A percentile compares a stretch with the other conserved stretches of the same genome.
phyloP scores from a whole-genome alignment of 2,113 vertebrate species.

The Chrysochloris asiatica region DNA sequence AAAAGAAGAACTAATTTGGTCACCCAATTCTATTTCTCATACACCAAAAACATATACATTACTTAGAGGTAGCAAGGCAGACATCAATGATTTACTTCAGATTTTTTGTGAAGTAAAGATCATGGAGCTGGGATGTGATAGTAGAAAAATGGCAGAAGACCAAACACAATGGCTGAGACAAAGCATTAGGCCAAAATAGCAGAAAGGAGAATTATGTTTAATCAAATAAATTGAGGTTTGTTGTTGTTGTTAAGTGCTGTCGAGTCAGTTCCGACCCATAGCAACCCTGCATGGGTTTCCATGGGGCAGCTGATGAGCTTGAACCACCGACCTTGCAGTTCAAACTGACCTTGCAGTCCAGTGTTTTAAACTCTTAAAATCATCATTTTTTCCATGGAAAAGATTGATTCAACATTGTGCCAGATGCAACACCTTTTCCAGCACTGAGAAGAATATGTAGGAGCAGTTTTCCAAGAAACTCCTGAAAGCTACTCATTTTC shows the following conservation, averaged over 20 bases:
- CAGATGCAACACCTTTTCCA: background rate
- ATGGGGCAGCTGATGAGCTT: too few species aligned
- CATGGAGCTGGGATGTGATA: background rate
- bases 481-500: background rate
- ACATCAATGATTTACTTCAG: background rate
- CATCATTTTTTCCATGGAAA: background rate
- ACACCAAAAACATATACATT: background rate
- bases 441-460: background rate
- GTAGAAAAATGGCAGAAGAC: background rate
- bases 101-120: background rate
- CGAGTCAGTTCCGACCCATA: too few species aligned
- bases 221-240: background rate
- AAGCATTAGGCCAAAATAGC: background rate
- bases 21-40: background rate
- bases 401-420: accelerated
- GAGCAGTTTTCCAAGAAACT: background rate
- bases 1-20: background rate
- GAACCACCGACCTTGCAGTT: too few species aligned
- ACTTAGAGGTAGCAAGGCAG: background rate
- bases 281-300: too few species aligned
- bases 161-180: background rate
- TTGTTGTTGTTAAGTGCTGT: too few species aligned
- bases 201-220: background rate
- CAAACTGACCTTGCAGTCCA: too few species aligned
- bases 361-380: too few species aligned